Base-by-base conservation (phyloP, 2,888 invertebrate genomes). In the Hybos culiciformis region DNA sequence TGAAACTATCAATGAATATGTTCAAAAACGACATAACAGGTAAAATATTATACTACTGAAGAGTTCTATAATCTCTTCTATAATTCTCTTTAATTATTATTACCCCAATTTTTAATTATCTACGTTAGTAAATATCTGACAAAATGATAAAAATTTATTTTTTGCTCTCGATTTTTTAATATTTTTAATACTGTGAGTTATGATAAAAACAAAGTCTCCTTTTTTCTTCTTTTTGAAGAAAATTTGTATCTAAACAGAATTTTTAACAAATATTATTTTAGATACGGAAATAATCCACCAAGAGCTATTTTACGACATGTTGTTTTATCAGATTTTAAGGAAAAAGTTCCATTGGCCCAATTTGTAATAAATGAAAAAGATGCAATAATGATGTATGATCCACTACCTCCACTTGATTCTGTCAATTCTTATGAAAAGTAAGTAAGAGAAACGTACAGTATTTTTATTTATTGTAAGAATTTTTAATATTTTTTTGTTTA, bases 331-430 rank as follows among this genome's bases (percentile, higher is more conserved):
- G 73, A 74, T 53, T 63, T 54, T 48, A 72, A 71, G 50, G 68
- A 60, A 52, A 69, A 62, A 54, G 67, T 67, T n/a, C 67, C 67
- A 3, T 46, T 67, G 43, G 67, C 66, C 9, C 56, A 57, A 6
- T 67, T 67, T 51, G 55, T 67, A 19, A 52, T 56, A 7, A 62
- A 59, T 41, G 66, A 66, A 46, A 63, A 60, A 29, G 61, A 63
- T 41, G 60, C 63, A 3, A 73, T 85, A 41, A 68, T 84, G 56
- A 78, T 78, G 48, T 80, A 81, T 56, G 86, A 87, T 66, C 86
- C 86, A 5, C 64, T 86, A 46, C 87, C 87, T 14, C 87, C 87
- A 2, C 54, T 68, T 32, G 82, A 87, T 63, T 76, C 81, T 0
- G 73, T 85, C 21, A 75, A 80, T 55, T 71, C 79, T 45, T 87